Evolutionary conservation across 30 jellyfish, hydroid and myxozoan genomes (phyloP).

Genomic region (Phacellophora camtschatica): DNA sequence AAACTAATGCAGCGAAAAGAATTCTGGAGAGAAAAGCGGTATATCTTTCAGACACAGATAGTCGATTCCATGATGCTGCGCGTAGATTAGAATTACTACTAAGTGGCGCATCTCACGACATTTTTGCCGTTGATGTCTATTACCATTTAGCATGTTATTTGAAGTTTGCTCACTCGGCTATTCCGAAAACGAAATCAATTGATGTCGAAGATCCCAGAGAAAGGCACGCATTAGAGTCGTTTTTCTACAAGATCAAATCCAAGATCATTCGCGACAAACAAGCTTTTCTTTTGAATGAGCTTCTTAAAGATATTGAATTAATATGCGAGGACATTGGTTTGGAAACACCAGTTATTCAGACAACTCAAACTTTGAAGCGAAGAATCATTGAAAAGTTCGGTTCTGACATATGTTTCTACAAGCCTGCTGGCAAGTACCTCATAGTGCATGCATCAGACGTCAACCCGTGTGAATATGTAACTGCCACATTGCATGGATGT

Average conservation of each 20-base stretch:
- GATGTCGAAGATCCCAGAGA: neutral
- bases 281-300: slow-evolving; percentile 12
- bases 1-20: neutral
- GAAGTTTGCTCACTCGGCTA: neutral
- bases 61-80: slow-evolving; percentile 10
- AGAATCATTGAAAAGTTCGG: neutral
- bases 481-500: slow-evolving; percentile 47
- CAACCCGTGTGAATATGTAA: slow-evolving; percentile 16
- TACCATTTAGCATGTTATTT: slow-evolving; percentile 35
- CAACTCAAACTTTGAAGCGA: slow-evolving; percentile 6
- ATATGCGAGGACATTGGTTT: slow-evolving; percentile 24
- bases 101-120: slow-evolving; percentile 26
- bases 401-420: neutral
- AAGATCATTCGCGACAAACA: neutral
- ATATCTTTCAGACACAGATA: neutral
- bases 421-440: slow-evolving; percentile 25
- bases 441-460: slow-evolving; percentile 28
- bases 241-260: neutral
- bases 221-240: neutral
- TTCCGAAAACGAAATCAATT: neutral
- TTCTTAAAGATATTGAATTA: neutral
- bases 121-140: slow-evolving; percentile 28
- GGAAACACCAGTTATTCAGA: neutral
- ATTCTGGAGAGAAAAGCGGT: slow-evolving; percentile 8
- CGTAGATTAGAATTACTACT: neutral